These are phyloP conservation scores for Pleuronectes platessa DNA, from an alignment of 2,113 vertebrate species.

Conservation along the genomic window DNA sequence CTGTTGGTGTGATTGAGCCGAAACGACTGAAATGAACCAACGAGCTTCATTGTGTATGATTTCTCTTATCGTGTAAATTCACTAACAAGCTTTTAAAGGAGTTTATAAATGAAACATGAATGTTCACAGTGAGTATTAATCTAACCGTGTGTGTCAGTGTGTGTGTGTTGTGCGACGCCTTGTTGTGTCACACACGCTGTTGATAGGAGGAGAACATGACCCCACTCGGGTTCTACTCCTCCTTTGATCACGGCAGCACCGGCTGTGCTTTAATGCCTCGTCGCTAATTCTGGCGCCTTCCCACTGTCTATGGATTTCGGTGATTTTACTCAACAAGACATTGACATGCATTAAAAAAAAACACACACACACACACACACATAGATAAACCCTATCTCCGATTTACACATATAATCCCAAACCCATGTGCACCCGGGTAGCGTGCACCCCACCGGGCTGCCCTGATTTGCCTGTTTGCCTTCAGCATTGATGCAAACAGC, in stretches of 20 bases:
- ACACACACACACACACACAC: neutral
- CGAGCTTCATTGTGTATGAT: slow-evolving; percentile 35
- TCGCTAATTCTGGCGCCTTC: slow-evolving; percentile 66
- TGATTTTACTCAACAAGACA: slow-evolving; percentile 39
- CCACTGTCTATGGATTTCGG: slow-evolving; percentile 50
- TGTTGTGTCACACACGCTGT: slow-evolving; percentile 37
- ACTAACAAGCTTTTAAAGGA: slow-evolving; percentile 67
- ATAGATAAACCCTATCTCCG: slow-evolving; percentile 42
- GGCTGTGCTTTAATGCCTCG: slow-evolving; percentile 61
- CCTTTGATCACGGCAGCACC: slow-evolving; percentile 70
- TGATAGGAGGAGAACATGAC: slow-evolving; percentile 47
- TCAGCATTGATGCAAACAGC: slow-evolving; percentile 45
- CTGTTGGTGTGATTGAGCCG: slow-evolving; percentile 24
- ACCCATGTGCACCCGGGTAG: slow-evolving; percentile 40
- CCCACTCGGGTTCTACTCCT: slow-evolving; percentile 60
- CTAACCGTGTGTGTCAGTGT: slow-evolving; percentile 10
- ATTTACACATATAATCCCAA: slow-evolving; percentile 47
- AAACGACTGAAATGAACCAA: slow-evolving; percentile 33
- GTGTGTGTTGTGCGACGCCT: neutral
- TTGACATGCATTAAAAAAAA: slow-evolving; percentile 40
- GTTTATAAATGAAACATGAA: slow-evolving; percentile 65
- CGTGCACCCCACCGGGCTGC: slow-evolving; percentile 36
- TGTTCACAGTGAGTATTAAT: slow-evolving; percentile 50
- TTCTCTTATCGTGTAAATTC: slow-evolving; percentile 61
- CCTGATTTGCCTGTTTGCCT: slow-evolving; percentile 26